A percentile compares a stretch with the other conserved stretches of the same genome.
phyloP scores from a whole-genome alignment of 2,888 invertebrate species.

The Griposia aprilina region DNA sequence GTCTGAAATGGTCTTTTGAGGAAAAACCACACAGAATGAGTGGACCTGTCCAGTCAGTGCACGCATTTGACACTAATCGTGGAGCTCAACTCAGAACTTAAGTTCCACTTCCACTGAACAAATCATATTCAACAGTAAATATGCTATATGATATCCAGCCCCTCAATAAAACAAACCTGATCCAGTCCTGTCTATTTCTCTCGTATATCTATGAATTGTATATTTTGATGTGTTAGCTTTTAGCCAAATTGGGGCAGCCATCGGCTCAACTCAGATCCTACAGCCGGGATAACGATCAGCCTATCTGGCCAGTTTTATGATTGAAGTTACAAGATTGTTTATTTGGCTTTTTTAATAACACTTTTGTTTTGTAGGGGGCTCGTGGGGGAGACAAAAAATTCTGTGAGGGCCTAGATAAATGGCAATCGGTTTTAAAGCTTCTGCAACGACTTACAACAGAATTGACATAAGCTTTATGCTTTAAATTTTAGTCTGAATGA shows the following conservation, averaged over 20 bases:
- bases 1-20: no score
- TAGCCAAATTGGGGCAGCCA: constrained; percentile 76
- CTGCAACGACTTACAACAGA: not conserved
- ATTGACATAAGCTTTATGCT: not conserved
- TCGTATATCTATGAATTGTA: constrained; percentile 63
- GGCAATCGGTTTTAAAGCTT: not conserved
- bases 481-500: no score
- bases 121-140: not conserved
- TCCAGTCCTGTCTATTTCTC: constrained; percentile 48
- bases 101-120: no score
- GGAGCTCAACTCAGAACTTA: no score
- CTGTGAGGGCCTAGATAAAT: not conserved
- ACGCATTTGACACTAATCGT: no score
- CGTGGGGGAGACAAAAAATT: not conserved
- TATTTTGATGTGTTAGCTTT: constrained; percentile 76
- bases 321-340: constrained; percentile 40
- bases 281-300: constrained; percentile 20
- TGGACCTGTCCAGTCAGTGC: no score
- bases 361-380: not conserved
- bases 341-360: not conserved
- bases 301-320: constrained; percentile 52
- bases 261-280: constrained; percentile 60
- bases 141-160: not conserved
- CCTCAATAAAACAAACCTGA: constrained; percentile 28
- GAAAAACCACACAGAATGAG: no score